Base-by-base conservation (phyloP, 2,113 vertebrate genomes). In the Galeopterus variegatus region DNA sequence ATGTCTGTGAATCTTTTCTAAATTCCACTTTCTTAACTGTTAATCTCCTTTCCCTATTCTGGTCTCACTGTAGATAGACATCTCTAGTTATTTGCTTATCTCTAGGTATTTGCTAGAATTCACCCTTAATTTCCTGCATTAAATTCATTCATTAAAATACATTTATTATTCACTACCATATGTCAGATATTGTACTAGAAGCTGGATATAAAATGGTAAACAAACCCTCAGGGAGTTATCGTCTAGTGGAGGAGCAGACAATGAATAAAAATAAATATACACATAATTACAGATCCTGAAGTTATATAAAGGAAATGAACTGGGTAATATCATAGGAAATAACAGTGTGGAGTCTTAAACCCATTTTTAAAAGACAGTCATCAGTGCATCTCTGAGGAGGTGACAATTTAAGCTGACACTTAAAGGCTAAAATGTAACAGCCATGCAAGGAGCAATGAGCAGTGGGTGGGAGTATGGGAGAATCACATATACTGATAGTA, bases 11-110 rank as follows among this genome's bases (percentile, higher is more conserved):
- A 94, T 90, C 15, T 96, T 85, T 77, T 77, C 50, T 90, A 95
- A 94, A 96, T 88, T 8, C 24, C 6, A 76, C n/a, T 81, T 67
- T 31, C 62, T 92, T 90, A 88, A 97, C 41, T 93, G 96, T 97
- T 60, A 76, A 54, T 82, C 33, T 95, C 52, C 28, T 92, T 88
- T 97, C 50, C 45, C 33, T 88, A 62, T 84, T 94, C 52, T 90
- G 52, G 23, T 76, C 52, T 96, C 58, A 80, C 6, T 89, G 26
- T 60, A 62, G 41, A 85, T 8, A 92, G 36, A 81, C 11, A 91
- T 72, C 28, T 88, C 56, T 36, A 96, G 14, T 83, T 92, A 87
- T 36, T 13, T 85, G 89, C 45, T 72, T 88, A 76, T 33, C 23
- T 83, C 52, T 60, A 97, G 88, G 81, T 80, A 24, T 75, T 73